Base-by-base conservation (phyloP, 2,888 invertebrate species). In the Odontomyia ornata region DNA sequence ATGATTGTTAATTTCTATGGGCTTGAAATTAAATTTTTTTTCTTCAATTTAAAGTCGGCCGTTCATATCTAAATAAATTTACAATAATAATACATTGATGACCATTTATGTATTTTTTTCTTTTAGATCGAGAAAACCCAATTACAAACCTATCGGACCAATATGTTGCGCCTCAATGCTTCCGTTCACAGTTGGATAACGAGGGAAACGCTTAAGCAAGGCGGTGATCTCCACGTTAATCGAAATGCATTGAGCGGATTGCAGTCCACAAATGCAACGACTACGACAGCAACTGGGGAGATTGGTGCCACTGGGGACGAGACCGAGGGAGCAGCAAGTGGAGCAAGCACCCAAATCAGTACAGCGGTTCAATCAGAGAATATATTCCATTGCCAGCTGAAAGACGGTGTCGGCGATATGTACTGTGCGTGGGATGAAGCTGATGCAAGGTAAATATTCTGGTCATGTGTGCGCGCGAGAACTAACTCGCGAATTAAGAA, bases 401-500 rank as follows among this genome's bases (percentile, higher is more conserved):
- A 93, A 85, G 89, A 91, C 80, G 91, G 91, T 81, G 90, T 93
- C 76, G 90, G 91, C 80, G 92, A 92, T 81, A 89, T 93, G 83
- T 93, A 93, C 83, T 88, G 90, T 78, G 87, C 91, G 73, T 93
- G 92, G 91, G 91, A 93, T 82, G 91, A 91, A 81, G 89, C 90
- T 18, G 89, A 90, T 83, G 89, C 90, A 83, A 90, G 91, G 93
- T 93, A 84, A 88, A 87, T 85, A 60, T 60, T 60, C 60, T 60
- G 18, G 60, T 60, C 60, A 28, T 28, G 57, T 72, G 47, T 28
- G 25, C 56, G 47, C 27, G 13, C 3, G n/a, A n/a, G n/a, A n/a
- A n/a, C n/a, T n/a, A n/a, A n/a, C n/a, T n/a, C n/a, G n/a, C n/a
- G 36, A 65, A 65, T 30, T 15, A 15, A 52, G 15, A 52, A 52